phyloP scores from a whole-genome alignment of 2,113 vertebrate genomes.

The Saiga tatarica region DNA sequence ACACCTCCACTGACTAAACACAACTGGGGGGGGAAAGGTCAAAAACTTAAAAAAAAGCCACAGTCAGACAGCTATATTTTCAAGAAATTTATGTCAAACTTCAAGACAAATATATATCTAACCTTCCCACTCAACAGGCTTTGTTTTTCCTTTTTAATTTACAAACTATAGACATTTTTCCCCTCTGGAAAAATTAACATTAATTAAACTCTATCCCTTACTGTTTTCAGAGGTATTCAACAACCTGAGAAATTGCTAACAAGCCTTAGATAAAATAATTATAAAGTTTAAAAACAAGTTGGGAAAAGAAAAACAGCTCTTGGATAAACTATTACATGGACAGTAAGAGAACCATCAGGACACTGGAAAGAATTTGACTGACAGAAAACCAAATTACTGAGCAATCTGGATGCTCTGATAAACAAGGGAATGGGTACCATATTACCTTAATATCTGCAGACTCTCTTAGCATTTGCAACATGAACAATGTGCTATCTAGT shows the following conservation, averaged over 20 bases:
- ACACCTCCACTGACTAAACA: not conserved
- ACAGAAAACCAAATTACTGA: not conserved
- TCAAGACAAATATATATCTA: not conserved
- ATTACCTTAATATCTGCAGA: not conserved
- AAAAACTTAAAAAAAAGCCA: not conserved
- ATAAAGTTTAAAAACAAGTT: not conserved
- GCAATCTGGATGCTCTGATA: not conserved
- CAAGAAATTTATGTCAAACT: not conserved
- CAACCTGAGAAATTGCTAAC: slow-evolving; percentile 16
- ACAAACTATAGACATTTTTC: not conserved
- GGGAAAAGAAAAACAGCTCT: not conserved
- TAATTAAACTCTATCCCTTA: not conserved
- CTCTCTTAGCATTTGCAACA: slow-evolving; percentile 3
- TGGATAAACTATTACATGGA: not conserved
- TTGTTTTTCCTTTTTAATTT: not conserved
- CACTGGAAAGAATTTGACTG: not conserved
- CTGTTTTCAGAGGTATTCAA: not conserved
- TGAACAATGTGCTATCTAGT: not conserved
- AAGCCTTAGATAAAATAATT: slow-evolving; percentile 3
- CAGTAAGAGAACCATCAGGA: not conserved
- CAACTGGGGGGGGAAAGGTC: not conserved
- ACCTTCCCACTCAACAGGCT: not conserved
- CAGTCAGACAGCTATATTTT: not conserved
- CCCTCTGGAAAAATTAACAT: not conserved
- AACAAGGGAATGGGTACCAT: not conserved